Percentiles rank a stretch among this genome's conserved stretches.
These are phyloP conservation scores for Solea senegalensis DNA, from an alignment of 2,113 vertebrate genomes.

Conservation along the genomic window DNA sequence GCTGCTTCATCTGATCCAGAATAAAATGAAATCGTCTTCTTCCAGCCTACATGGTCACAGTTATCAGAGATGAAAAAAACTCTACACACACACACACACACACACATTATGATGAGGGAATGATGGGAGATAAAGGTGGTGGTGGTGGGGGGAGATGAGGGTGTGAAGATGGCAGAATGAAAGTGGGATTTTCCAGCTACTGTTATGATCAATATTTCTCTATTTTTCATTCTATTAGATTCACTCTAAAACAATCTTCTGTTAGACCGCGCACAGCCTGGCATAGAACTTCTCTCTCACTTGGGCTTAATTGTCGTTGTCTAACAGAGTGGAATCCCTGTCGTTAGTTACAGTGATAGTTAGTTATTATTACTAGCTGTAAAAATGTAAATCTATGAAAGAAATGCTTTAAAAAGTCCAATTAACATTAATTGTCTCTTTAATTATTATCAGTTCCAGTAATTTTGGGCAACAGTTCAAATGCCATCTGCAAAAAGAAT, in stretches of 20 bases:
- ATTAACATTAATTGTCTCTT: too few relatives aligned
- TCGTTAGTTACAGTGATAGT: conserved; percentile 21
- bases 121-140: conserved; percentile 31
- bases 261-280: conserved; percentile 28
- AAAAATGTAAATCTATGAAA: neutral
- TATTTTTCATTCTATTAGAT: conserved; percentile 65
- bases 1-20: conserved; percentile 36
- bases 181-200: conserved; percentile 50
- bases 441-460: too few relatives aligned
- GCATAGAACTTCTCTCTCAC: conserved; percentile 45
- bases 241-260: conserved; percentile 62
- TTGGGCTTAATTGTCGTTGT: conserved; percentile 33
- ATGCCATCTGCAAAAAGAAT: too few relatives aligned
- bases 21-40: conserved; percentile 56
- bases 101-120: conserved; percentile 33
- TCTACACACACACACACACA: conserved; percentile 3
- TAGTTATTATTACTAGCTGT: neutral
- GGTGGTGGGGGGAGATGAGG: conserved; percentile 32
- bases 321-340: conserved; percentile 6
- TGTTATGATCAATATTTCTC: conserved; percentile 68
- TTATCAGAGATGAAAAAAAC: conserved; percentile 52
- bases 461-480: too few relatives aligned
- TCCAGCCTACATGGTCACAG: conserved; percentile 24
- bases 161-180: conserved; percentile 32
- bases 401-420: too few relatives aligned